Base-by-base conservation (phyloP, 2,113 vertebrate genomes). In the Saccopteryx bilineata region DNA sequence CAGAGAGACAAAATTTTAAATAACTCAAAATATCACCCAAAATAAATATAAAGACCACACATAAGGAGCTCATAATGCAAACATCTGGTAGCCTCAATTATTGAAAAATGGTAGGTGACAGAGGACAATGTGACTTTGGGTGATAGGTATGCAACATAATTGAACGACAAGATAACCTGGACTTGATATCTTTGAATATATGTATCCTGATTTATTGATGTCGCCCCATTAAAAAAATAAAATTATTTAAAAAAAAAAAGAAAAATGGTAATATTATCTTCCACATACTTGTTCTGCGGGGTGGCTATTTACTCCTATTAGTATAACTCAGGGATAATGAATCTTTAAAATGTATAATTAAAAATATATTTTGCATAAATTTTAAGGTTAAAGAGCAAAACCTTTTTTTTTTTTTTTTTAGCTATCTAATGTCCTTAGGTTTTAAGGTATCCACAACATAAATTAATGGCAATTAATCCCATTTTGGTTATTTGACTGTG, bases 351-450 rank as follows among this genome's bases (percentile, higher is more conserved):
- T 13, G 5, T 14, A 5, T 58, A 48, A 94, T 69, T 68, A 71
- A 84, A 65, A 75, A 48, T 52, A n/a, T 17, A 66, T n/a, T 75
- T 90, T 88, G 24, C 26, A 56, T 81, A 74, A 12, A 39, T 60
- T 76, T 96, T 75, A 81, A 78, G 63, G 69, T 61, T 65, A 96
- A 93, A 91, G 48, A 78, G 50, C 2, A 72, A 88, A 90, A 56
- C 15, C 21, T 58, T 71, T 79, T 82, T 84, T 39, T 39, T 39
- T 39, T 17, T 11, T 39, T 39, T 39, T 39, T 17, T 11, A 69
- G 39, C 14, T 60, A 84, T 8, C 63, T 61, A n/a, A 63, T 92
- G 46, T 75, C 74, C 39, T 72, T 89, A 74, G 48, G 21, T 39
- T 90, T 72, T 26, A 75, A 54, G 33, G 61, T 18, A 94, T 50